Conservation (phyloP, 2,113 vertebrate genomes). For the Pteronura brasiliensis region DNA sequence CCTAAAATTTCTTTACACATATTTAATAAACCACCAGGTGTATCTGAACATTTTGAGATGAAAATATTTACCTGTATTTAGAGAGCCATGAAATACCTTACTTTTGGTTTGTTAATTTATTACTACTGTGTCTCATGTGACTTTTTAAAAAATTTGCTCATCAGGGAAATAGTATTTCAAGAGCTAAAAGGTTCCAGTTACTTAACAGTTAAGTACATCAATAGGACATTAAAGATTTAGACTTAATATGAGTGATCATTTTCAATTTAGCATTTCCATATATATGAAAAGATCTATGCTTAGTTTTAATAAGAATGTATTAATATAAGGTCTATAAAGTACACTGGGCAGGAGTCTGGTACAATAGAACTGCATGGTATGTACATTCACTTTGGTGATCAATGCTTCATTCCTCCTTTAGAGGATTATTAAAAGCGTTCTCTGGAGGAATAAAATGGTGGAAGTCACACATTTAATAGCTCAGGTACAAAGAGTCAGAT, state of each 20-base stretch:
- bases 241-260: conserved; percentile 63
- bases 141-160: background rate
- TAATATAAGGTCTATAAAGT: conserved; percentile 70
- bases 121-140: background rate
- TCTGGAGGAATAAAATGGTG: conserved; percentile 88
- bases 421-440: conserved; percentile 87
- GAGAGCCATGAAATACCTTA: conserved; percentile 19
- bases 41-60: conserved; percentile 57
- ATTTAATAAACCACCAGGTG: conserved; percentile 48
- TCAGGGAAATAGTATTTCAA: conserved; percentile 49
- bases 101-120: conserved; percentile 41
- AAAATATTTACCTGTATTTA: conserved; percentile 62
- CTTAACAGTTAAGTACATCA: conserved; percentile 36
- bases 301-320: conserved; percentile 50
- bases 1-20: conserved; percentile 50
- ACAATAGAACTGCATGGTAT: conserved; percentile 80
- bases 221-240: conserved; percentile 51
- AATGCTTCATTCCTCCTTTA: conserved; percentile 83
- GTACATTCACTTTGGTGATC: conserved; percentile 85
- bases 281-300: conserved; percentile 27
- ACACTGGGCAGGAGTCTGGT: conserved; percentile 28
- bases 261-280: conserved; percentile 45
- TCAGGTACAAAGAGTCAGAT: conserved; percentile 94
- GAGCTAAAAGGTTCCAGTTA: conserved; percentile 18
- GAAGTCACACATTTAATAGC: conserved; percentile 93